These are phyloP conservation scores for Dermolepida albohirtum DNA, from an alignment of 2,888 invertebrate genomes.

Conservation along the genomic window DNA sequence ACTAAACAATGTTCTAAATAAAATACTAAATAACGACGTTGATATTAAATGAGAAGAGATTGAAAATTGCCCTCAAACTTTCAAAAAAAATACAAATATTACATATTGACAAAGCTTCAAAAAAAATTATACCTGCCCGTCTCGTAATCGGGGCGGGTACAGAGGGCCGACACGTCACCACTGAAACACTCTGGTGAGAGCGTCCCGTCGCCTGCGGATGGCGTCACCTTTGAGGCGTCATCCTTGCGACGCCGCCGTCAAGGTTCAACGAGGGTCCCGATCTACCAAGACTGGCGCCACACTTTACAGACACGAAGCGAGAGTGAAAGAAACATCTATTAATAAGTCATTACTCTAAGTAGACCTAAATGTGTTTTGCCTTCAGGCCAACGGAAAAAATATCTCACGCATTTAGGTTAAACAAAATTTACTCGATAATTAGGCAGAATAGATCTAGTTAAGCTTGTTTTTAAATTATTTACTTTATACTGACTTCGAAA, in stretches of 20 bases:
- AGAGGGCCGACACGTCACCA: constrained; percentile 32
- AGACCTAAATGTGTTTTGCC: too few relatives aligned
- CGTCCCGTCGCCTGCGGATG: constrained; percentile 21
- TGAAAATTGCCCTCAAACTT: not conserved
- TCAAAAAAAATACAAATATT: not conserved
- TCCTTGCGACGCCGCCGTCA: constrained; percentile 35
- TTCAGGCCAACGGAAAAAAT: too few relatives aligned
- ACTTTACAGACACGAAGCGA: constrained; percentile 31
- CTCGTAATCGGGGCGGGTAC: not conserved
- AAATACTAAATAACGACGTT: too few relatives aligned
- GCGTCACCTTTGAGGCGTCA: constrained; percentile 33
- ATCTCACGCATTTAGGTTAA: too few relatives aligned
- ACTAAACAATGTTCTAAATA: too few relatives aligned
- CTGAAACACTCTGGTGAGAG: constrained; percentile 14
- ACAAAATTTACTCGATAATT: too few relatives aligned
- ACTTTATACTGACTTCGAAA: too few relatives aligned
- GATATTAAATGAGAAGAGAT: too few relatives aligned
- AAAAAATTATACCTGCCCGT: not conserved
- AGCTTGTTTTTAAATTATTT: too few relatives aligned
- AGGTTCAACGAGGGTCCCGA: constrained; percentile 30
- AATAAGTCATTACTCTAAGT: too few relatives aligned
- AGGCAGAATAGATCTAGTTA: too few relatives aligned
- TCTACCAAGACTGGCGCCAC: constrained; percentile 32
- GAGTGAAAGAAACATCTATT: constrained; percentile 9
- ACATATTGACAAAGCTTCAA: not conserved